A percentile compares a stretch with the other conserved stretches of the same genome.
Conservation (phyloP, 1,140 invertebrate species). For the Neodiprion fabricii region DNA sequence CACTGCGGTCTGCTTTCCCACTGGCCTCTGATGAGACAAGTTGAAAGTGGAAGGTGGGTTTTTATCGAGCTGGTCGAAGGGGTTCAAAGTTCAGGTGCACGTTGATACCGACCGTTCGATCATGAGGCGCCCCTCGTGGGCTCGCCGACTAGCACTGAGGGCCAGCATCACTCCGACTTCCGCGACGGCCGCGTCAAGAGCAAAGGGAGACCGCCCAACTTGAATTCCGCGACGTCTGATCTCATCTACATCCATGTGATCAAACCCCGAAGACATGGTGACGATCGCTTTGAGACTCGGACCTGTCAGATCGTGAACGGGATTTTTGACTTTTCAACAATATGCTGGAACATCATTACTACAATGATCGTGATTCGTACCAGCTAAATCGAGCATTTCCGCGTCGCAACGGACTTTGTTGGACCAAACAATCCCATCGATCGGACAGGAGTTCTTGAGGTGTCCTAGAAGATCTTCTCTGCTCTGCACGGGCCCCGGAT, state of each 20-base stretch:
- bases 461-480: neutral
- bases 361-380: neutral
- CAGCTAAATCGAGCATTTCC: neutral
- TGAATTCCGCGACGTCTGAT: conserved; percentile 70
- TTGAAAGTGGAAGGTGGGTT: conserved; percentile 73
- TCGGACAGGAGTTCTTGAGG: neutral
- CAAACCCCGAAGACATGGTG: conserved; percentile 81
- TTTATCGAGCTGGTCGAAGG: neutral
- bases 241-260: conserved; percentile 73
- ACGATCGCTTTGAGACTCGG: conserved; percentile 70
- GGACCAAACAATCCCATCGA: neutral
- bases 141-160: conserved; percentile 74
- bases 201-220: conserved; percentile 83
- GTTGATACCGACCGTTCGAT: conserved; percentile 67
- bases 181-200: conserved; percentile 82
- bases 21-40: conserved; percentile 66
- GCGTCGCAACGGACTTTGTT: neutral
- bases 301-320: conserved; percentile 52
- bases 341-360: too few species aligned
- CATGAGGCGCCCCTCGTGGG: conserved; percentile 74
- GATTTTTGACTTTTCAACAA: conserved; percentile 23
- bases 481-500: neutral
- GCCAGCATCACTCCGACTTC: conserved; percentile 81
- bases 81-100: neutral
- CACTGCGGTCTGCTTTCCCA: conserved; percentile 73